Conservation (phyloP, 2,888 invertebrate genomes). For the Hyposoter dolosus region DNA sequence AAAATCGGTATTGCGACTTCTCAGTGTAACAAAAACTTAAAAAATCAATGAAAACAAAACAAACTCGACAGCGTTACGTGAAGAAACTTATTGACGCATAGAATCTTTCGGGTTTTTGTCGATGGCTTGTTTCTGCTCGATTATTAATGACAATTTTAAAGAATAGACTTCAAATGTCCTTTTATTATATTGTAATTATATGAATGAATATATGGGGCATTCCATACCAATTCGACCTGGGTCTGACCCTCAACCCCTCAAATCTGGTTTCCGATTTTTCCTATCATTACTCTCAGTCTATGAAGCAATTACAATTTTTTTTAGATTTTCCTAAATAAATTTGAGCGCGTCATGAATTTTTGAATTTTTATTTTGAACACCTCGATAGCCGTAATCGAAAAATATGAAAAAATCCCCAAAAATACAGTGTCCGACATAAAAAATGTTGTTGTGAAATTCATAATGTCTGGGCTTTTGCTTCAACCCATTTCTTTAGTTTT, state of each 20-base stretch:
- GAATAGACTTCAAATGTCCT: no score
- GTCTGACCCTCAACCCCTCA: slow-evolving; percentile 20
- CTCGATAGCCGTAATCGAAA: slow-evolving; percentile 9
- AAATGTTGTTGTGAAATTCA: slow-evolving; percentile 9
- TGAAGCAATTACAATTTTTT: slow-evolving; percentile 21
- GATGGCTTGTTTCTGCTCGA: no score
- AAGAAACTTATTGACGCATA: no score
- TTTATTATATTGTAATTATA: neutral
- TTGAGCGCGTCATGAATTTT: slow-evolving; percentile 24
- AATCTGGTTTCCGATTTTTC: slow-evolving; percentile 17
- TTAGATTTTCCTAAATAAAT: slow-evolving; percentile 5
- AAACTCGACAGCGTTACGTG: no score
- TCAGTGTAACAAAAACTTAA: no score
- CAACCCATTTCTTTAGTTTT: slow-evolving; percentile 19
- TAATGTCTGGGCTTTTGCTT: slow-evolving; percentile 24
- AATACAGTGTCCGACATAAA: slow-evolving; percentile 17
- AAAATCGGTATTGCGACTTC: no score
- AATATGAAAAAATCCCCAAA: slow-evolving; percentile 5
- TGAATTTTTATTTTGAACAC: slow-evolving; percentile 24
- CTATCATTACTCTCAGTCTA: slow-evolving; percentile 20
- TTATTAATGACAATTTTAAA: no score
- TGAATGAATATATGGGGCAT: neutral
- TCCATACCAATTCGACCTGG: slow-evolving; percentile 16
- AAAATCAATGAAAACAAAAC: no score
- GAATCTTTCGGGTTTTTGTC: no score